Conservation (phyloP, 2,797 vertebrate genomes). For the Kryptolebias ocellatus region DNA sequence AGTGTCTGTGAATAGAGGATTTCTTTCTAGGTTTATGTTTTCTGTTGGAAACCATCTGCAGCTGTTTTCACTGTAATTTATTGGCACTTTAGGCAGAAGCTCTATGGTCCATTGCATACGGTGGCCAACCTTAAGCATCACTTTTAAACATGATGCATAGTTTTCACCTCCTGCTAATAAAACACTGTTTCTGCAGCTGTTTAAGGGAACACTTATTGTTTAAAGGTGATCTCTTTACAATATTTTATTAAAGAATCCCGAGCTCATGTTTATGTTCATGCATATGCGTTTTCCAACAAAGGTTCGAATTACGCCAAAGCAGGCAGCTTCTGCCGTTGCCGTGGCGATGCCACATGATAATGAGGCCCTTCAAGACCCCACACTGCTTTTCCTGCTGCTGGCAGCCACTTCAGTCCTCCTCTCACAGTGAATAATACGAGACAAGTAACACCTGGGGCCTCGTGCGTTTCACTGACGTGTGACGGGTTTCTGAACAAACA, state of each 20-base stretch:
- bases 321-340: conserved; percentile 51
- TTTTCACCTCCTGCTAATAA: no score
- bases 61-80: no score
- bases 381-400: conserved; percentile 18
- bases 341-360: conserved; percentile 52
- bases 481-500: not conserved
- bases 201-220: not conserved
- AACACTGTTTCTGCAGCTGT: not conserved
- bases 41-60: no score
- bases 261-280: not conserved
- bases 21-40: no score
- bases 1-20: no score
- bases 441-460: conserved; percentile 16
- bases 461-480: not conserved
- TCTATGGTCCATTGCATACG: not conserved
- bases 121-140: not conserved
- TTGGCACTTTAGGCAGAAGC: not conserved
- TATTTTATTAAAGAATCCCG: not conserved
- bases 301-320: conserved; percentile 47
- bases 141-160: no score
- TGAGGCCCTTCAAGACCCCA: conserved; percentile 43
- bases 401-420: conserved; percentile 16
- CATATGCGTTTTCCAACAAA: conserved; percentile 8
- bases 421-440: conserved; percentile 14
- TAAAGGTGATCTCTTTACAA: not conserved